Base-by-base conservation (phyloP, 2,113 vertebrate genomes). In the Rhombomys opimus region DNA sequence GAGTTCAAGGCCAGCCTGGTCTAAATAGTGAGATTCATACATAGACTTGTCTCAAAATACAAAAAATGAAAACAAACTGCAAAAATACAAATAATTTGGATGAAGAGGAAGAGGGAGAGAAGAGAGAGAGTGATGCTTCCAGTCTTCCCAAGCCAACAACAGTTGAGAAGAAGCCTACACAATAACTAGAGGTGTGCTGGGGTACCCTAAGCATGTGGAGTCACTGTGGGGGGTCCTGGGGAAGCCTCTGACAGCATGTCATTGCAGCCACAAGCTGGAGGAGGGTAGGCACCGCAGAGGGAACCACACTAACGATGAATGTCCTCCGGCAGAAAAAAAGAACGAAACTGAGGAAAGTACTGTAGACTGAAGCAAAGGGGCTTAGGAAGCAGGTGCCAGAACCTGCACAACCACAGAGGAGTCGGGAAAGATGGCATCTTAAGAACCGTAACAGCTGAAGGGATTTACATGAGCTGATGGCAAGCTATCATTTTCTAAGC, bases 191-290 rank as follows among this genome's bases (percentile, higher is more conserved):
- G 75, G 75, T 77, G n/a, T 1, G 17, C 30, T 78, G 59, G 18
- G 54, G 5, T 20, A 38, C 35, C 30, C 54, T 81, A 15, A 38
- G 15, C 52, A 25, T 50, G 38, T 54, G 68, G 22, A 12, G 9
- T 52, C 54, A 85, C 57, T 17, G 46, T 7, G 0, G 0, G 18
- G 20, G 27, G 46, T 25, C 70, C 81, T 23, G 6, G 4, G 46
- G 70, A 75, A 54, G 20, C 73, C 78, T 65, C 52, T 7, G 22
- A 32, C 27, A 50, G 52, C 18, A 1, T 80, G 59, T 15, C 68
- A 52, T 22, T 72, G 65, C 25, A 0, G 8, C 35, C 35, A 32
- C 41, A 27, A 13, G 5, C 38, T 67, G 23, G 82, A 95, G 70
- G 25, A 6, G 2, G 27, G 59, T 4, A 25, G 2, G 54, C 12